These are phyloP conservation scores for Helogale parvula DNA, from an alignment of 2,113 vertebrate species.

Conservation along the genomic window DNA sequence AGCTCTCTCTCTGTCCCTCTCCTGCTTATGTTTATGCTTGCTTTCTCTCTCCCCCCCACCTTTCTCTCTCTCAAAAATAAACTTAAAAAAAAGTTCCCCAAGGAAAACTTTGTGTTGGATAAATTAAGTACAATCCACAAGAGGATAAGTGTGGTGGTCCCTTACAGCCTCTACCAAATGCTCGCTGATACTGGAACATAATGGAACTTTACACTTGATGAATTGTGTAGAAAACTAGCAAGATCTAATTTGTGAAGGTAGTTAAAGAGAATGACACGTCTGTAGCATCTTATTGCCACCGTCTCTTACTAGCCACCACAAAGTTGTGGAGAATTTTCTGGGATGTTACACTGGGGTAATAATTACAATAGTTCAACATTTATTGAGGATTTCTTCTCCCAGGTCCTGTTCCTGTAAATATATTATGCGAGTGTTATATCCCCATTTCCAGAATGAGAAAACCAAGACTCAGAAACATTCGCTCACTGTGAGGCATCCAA, in stretches of 20 bases:
- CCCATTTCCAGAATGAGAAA: background rate
- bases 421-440: background rate
- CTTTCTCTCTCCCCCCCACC: too few species aligned
- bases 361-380: background rate
- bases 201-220: background rate
- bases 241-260: background rate
- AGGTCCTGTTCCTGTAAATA: background rate
- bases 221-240: background rate
- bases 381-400: background rate
- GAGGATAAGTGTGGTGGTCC: background rate
- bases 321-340: background rate
- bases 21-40: too few species aligned
- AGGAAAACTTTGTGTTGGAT: background rate
- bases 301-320: background rate
- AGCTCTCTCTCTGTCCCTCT: too few species aligned
- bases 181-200: background rate
- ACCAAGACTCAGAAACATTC: background rate
- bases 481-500: background rate
- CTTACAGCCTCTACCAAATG: background rate
- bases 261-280: background rate
- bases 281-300: background rate
- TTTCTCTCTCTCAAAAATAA: too few species aligned
- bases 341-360: background rate
- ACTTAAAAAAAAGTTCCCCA: background rate
- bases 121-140: background rate